Evolutionary conservation across 2,888 invertebrate genomes (phyloP).

Genomic region (Volucella inflata): DNA sequence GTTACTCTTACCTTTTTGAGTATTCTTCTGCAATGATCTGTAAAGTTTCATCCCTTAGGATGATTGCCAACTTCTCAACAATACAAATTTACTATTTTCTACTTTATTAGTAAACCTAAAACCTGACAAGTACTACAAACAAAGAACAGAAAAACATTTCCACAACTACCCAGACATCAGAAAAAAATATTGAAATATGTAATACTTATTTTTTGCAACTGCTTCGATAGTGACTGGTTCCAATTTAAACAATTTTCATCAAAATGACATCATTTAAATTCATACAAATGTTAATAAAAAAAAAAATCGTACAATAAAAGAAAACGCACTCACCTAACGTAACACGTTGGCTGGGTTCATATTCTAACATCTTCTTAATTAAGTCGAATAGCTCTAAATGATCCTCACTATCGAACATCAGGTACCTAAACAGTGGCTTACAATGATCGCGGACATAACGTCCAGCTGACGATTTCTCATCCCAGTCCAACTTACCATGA

Average conservation of each 20-base stretch:
- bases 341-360: constrained; percentile 96
- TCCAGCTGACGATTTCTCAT: constrained; percentile 97
- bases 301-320: neutral
- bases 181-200: neutral
- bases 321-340: constrained; percentile 86
- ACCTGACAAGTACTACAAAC: neutral
- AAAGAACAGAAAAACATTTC: neutral
- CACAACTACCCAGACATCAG: neutral
- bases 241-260: constrained; percentile 5
- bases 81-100: too few species aligned
- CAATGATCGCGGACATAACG: constrained; percentile 99
- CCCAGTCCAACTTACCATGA: constrained; percentile 98
- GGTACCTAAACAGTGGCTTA: constrained; percentile 97
- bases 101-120: neutral
- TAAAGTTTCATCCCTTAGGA: too few species aligned
- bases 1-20: too few species aligned
- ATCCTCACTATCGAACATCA: constrained; percentile 94
- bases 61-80: too few species aligned
- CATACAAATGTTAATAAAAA: constrained; percentile 15
- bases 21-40: too few species aligned
- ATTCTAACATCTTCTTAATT: constrained; percentile 97
- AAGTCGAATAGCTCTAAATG: constrained; percentile 97
- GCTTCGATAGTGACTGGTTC: constrained; percentile 37
- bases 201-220: constrained; percentile 6
- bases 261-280: constrained; percentile 39